A percentile compares a stretch with the other conserved stretches of the same genome.
Evolutionary conservation across 1,140 invertebrate species (phyloP).

Genomic region (Halictus rubicundus): DNA sequence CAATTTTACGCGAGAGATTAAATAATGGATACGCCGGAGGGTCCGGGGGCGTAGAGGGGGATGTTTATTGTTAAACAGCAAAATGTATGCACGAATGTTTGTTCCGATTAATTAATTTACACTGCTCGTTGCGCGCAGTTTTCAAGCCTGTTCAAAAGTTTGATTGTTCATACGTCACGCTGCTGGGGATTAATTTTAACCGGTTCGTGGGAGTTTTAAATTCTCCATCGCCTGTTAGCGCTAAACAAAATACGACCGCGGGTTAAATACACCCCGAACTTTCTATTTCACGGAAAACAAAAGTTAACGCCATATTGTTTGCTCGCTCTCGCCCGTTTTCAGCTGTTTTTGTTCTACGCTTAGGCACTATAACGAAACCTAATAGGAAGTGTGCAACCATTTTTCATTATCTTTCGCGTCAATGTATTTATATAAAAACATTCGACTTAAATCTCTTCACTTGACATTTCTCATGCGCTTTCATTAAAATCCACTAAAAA

Average conservation of each 20-base stretch:
- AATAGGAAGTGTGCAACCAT: too few species aligned
- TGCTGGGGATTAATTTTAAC: not conserved
- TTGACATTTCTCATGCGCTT: too few species aligned
- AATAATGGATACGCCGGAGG: not conserved
- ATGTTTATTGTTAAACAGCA: not conserved
- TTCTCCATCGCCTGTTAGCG: not conserved
- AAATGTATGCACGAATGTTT: not conserved
- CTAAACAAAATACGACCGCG: not conserved
- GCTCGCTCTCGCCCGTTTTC: not conserved
- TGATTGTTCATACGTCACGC: not conserved
- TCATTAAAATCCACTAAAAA: too few species aligned
- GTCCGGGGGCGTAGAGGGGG: not conserved
- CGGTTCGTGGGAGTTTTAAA: not conserved
- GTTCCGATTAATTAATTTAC: constrained; percentile 23
- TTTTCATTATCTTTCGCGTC: too few species aligned
- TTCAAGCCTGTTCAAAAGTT: constrained; percentile 8
- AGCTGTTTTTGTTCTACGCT: not conserved
- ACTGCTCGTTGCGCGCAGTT: not conserved
- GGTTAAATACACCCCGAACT: not conserved
- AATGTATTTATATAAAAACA: too few species aligned
- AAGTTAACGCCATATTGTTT: not conserved
- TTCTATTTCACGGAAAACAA: constrained; percentile 2
- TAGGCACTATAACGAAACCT: too few species aligned
- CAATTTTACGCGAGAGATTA: not conserved
- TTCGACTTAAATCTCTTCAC: too few species aligned